phyloP scores from a whole-genome alignment of 1,140 invertebrate species.

The Microplitis mediator region DNA sequence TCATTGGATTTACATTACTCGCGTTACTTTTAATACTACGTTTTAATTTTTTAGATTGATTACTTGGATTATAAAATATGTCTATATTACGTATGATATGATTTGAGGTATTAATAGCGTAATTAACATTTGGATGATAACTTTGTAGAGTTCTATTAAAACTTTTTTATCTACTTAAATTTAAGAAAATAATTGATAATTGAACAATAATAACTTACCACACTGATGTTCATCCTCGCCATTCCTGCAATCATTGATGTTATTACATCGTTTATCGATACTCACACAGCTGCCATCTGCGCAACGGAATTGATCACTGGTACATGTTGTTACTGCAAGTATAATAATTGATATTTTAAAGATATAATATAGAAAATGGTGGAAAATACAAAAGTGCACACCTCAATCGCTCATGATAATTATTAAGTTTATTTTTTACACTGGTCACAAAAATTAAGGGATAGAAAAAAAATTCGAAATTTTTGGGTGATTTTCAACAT shows the following conservation, averaged over 20 bases:
- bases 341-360: slow-evolving; percentile 1
- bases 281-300: slow-evolving; percentile 73
- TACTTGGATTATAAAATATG: background rate
- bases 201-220: slow-evolving; percentile 57
- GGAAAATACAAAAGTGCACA: background rate
- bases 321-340: slow-evolving; percentile 58
- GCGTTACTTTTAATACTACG: background rate
- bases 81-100: background rate
- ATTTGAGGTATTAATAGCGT: background rate
- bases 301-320: slow-evolving; percentile 63
- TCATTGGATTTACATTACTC: background rate
- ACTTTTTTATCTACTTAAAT: background rate
- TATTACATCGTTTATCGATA: slow-evolving; percentile 69
- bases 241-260: slow-evolving; percentile 65
- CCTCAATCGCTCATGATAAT: background rate
- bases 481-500: too few species aligned
- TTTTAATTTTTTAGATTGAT: background rate
- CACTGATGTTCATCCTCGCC: slow-evolving; percentile 70
- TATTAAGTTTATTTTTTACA: background rate
- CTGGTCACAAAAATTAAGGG: too few species aligned
- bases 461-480: too few species aligned
- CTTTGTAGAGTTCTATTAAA: background rate
- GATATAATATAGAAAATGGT: background rate
- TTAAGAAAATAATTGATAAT: background rate
- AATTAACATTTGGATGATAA: background rate